Percentiles rank a stretch among this genome's conserved stretches.
phyloP scores from a whole-genome alignment of 2,797 vertebrate species.

The Sebastes jordani region DNA sequence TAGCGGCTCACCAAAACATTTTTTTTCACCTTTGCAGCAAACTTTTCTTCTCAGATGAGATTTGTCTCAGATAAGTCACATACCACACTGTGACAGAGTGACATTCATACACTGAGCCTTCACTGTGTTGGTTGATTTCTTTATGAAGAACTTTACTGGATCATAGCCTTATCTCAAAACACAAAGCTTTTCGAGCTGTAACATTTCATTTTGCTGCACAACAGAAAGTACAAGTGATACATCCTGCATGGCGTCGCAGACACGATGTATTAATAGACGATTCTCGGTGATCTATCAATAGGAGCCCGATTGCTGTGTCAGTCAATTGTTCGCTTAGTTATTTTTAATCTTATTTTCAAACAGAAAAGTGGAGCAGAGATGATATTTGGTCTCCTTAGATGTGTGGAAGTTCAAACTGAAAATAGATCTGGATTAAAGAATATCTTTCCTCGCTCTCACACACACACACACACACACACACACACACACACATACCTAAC shows the following conservation, averaged over 20 bases:
- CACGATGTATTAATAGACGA: conserved; percentile 34
- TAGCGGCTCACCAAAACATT: fast-evolving
- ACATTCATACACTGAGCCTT: not conserved
- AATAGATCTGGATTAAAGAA: conserved; percentile 40
- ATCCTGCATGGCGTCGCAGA: not conserved
- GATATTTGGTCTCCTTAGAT: conserved; percentile 24
- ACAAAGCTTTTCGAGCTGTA: not conserved
- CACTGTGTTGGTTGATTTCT: not conserved
- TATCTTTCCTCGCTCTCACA: too few species aligned
- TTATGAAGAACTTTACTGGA: not conserved
- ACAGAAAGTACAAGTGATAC: not conserved
- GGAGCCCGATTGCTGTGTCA: conserved; percentile 8
- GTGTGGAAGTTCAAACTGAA: conserved; percentile 24
- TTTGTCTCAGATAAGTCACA: not conserved
- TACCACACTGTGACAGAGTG: not conserved
- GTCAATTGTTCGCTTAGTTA: conserved; percentile 8
- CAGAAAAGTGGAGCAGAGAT: conserved; percentile 28
- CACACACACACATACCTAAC: not conserved
- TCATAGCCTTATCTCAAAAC: not conserved
- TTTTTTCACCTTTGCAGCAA: not conserved
- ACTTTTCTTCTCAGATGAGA: not conserved
- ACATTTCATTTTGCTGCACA: not conserved
- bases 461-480: not conserved
- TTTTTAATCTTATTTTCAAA: conserved; percentile 43
- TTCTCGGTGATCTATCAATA: conserved; percentile 50